Evolutionary conservation across 2,888 invertebrate species (phyloP).

Genomic region (Lypha dubia): DNA sequence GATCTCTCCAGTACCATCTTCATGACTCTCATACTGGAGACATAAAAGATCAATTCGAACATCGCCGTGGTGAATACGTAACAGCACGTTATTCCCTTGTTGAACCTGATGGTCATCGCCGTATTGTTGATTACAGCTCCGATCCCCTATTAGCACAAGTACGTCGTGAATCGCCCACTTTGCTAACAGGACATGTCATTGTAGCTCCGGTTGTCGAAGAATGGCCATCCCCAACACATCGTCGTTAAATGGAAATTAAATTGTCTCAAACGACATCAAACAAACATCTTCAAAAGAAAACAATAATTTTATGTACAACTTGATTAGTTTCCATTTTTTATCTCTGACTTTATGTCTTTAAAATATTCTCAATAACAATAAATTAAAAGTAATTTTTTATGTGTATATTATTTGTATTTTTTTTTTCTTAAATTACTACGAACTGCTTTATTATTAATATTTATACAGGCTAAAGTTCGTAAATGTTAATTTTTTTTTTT

Average conservation of each 20-base stretch:
- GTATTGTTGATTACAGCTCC: conserved; percentile 82
- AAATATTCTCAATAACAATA: conserved; percentile 56
- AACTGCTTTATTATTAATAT: no score
- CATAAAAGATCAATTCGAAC: conserved; percentile 83
- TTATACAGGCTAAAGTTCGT: no score
- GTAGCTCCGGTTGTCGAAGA: conserved; percentile 73
- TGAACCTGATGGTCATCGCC: conserved; percentile 82
- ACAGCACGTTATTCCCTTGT: conserved; percentile 82
- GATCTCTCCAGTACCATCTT: no score
- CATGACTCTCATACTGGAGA: conserved; percentile 83
- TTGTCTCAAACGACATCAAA: conserved; percentile 15
- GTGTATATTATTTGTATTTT: no score
- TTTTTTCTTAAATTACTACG: no score
- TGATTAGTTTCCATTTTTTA: conserved; percentile 50
- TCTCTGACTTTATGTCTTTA: conserved; percentile 34
- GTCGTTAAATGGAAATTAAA: conserved; percentile 54
- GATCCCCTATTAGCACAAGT: conserved; percentile 82
- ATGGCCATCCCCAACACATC: conserved; percentile 74
- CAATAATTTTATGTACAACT: conserved; percentile 68
- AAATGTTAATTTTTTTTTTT: no score
- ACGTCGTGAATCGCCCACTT: conserved; percentile 78
- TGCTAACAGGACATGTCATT: conserved; percentile 70
- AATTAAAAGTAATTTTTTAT: conserved; percentile 57
- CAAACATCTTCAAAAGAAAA: conserved; percentile 56
- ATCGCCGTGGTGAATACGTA: conserved; percentile 82